Evolutionary conservation across 2,888 invertebrate species (phyloP).

Genomic region (Tetheella fluctuosa): DNA sequence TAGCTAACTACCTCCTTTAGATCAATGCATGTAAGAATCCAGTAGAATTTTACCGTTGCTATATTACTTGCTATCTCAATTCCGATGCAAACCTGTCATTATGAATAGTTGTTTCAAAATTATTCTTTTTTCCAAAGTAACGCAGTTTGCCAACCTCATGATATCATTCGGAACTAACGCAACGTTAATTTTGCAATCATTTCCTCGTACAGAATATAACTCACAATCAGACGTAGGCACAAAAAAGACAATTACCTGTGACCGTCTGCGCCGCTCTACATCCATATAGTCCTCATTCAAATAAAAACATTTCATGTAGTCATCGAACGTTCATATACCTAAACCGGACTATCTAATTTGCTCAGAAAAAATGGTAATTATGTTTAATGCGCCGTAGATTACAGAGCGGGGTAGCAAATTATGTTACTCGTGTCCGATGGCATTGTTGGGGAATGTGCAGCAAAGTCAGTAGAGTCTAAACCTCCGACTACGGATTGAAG

Average conservation of each 20-base stretch:
- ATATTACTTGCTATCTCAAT: slow-evolving; percentile 47
- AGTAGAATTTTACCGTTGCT: slow-evolving; percentile 65
- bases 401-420: slow-evolving; percentile 67
- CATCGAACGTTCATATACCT: slow-evolving; percentile 47
- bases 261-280: slow-evolving; percentile 23
- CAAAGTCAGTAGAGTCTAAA: slow-evolving; percentile 42
- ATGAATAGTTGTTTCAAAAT: slow-evolving; percentile 51
- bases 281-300: slow-evolving; percentile 42
- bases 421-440: slow-evolving; percentile 65
- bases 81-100: slow-evolving; percentile 59
- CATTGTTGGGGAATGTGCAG: slow-evolving; percentile 61
- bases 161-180: slow-evolving; percentile 40
- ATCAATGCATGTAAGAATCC: slow-evolving; percentile 75
- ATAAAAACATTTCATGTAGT: slow-evolving; percentile 50
- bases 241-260: slow-evolving; percentile 37
- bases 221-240: slow-evolving; percentile 25
- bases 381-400: slow-evolving; percentile 72
- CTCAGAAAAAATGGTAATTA: slow-evolving; percentile 57
- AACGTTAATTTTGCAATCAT: slow-evolving; percentile 41
- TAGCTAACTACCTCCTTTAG: slow-evolving; percentile 64
- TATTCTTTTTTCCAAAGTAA: slow-evolving; percentile 52
- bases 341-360: slow-evolving; percentile 52
- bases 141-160: slow-evolving; percentile 45
- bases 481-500: slow-evolving; percentile 29
- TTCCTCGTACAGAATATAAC: slow-evolving; percentile 42